Evolutionary conservation across 2,888 invertebrate genomes (phyloP), one percentile per base, ranked within the genome.

Genomic region (Sturmia bella): DNA sequence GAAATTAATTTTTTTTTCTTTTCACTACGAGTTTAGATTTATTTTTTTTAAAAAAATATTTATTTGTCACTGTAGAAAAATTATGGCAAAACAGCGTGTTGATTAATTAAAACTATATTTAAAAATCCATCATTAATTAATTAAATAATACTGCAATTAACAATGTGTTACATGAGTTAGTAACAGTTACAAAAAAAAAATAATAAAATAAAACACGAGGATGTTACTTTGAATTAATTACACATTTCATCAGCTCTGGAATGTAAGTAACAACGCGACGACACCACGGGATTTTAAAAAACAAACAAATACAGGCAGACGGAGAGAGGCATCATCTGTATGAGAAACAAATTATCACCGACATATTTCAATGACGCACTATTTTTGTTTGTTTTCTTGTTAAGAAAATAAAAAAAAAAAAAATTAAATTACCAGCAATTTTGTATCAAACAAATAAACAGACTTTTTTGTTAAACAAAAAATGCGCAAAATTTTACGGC

Each of bases 181-280:
- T 41, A 63, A 52, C 52, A 45, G 12, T 66, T 37, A 21, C 11
- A 50, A 56, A n/a, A n/a, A n/a, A n/a, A n/a, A n/a, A n/a, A n/a
- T n/a, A n/a, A n/a, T n/a, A n/a, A n/a, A 68, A 12, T 12, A 41
- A 50, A 72, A 43, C 41, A 17, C 11, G 13, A 43, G 6, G 11
- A 24, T 3, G n/a, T 64, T 63, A 45, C 45, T 54, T 21, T 15
- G 54, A 37, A 13, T 37, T n/a, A 17, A 37, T 66, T 48, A 41
- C 17, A 41, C 57, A 57, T 57, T 57, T 57, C 57, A 75, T 75
- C 57, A 75, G 45, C 21, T 45, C 37, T 64, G 54, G 39, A 74
- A 74, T 64, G 32, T 56, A 50, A n/a, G 27, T 21, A 3, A 9
- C 9, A 24, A 9, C n/a, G 52, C 13, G 21, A 24, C n/a, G 15